Conservation (phyloP, 2,113 vertebrate genomes). For the Meriones unguiculatus region DNA sequence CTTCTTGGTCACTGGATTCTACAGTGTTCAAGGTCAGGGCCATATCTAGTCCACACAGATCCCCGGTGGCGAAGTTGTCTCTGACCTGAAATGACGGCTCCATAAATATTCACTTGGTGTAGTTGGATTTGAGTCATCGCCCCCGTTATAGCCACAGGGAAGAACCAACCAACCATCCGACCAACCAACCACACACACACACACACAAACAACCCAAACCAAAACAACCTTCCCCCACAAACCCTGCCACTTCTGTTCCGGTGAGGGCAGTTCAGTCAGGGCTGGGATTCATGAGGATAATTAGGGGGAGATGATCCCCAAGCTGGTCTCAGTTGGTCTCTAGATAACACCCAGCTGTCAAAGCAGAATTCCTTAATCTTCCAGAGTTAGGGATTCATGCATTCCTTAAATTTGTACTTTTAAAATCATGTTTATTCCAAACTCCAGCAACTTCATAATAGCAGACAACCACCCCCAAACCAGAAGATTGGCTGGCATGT, state of each 20-base stretch:
- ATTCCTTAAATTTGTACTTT: background rate
- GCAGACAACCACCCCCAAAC: background rate
- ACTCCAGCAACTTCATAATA: background rate
- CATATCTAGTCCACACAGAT: background rate
- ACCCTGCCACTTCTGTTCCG: constrained; percentile 5
- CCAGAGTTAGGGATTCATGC: background rate
- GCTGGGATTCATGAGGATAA: background rate
- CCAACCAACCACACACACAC: too few species aligned
- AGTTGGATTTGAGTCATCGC: constrained; percentile 28
- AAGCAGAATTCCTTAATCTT: background rate
- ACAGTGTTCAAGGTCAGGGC: background rate
- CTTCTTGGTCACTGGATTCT: background rate
- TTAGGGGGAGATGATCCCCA: background rate
- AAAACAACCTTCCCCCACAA: background rate
- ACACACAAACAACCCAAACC: background rate
- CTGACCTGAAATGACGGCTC: background rate
- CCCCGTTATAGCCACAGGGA: background rate
- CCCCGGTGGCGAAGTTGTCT: background rate
- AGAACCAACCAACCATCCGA: background rate
- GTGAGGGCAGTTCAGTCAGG: background rate
- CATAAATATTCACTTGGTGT: background rate
- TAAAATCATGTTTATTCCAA: background rate
- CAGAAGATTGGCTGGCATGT: background rate
- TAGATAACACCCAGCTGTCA: constrained; percentile 4
- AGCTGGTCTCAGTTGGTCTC: background rate